Conservation (phyloP, 2,888 invertebrate genomes). For the Sinotaia quadrata region DNA sequence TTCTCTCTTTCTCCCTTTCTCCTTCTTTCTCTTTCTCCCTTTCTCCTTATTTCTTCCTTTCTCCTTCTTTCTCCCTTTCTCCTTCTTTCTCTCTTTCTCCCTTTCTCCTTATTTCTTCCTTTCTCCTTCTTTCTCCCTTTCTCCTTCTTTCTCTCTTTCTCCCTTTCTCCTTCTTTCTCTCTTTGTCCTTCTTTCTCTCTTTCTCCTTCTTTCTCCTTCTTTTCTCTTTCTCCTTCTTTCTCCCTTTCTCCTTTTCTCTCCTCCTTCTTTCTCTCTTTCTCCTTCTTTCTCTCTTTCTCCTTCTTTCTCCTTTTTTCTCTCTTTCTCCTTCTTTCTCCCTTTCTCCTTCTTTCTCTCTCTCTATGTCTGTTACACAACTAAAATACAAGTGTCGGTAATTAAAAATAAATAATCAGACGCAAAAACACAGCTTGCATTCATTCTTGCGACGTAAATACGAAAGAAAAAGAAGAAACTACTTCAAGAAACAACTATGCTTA, state of each 20-base stretch:
- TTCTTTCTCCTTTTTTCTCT: not conserved
- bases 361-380: no score
- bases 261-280: not conserved
- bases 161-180: conserved; percentile 24
- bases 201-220: conserved; percentile 18
- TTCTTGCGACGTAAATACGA: no score
- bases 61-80: conserved; percentile 15
- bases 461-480: no score
- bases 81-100: conserved; percentile 1
- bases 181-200: conserved; percentile 22
- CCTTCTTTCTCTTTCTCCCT: conserved; percentile 13
- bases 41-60: conserved; percentile 20
- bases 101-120: not conserved
- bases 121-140: not conserved
- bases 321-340: not conserved
- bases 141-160: conserved; percentile 9
- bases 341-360: conserved; percentile 12
- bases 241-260: not conserved
- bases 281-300: not conserved
- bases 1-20: conserved; percentile 1
- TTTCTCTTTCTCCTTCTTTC: not conserved
- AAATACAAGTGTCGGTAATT: no score
- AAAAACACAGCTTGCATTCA: no score
- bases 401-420: no score
- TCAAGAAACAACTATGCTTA: no score